Evolutionary conservation across 1,140 invertebrate genomes (phyloP).

Genomic region (Bombus vancouverensis): DNA sequence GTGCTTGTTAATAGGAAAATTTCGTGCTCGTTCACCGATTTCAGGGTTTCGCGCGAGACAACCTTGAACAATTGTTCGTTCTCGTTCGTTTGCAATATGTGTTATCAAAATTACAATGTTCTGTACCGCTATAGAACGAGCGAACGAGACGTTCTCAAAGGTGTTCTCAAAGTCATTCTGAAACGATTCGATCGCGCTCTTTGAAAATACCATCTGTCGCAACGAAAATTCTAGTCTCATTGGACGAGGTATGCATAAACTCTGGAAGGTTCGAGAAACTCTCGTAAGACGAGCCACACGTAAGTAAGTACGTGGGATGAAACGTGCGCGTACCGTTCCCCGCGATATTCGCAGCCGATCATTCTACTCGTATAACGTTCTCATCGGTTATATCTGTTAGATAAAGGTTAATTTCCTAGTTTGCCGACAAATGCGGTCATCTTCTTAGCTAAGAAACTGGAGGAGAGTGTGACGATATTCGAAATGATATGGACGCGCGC

Average conservation of each 20-base stretch:
- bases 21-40: constrained; percentile 31
- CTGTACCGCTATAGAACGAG: neutral
- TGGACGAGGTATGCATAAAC: neutral
- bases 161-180: too few species aligned
- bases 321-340: constrained; percentile 1
- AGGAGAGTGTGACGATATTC: neutral
- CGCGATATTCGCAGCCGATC: neutral
- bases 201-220: neutral
- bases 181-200: neutral
- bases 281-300: neutral
- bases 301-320: constrained; percentile 14
- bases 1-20: constrained; percentile 46
- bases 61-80: neutral
- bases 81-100: neutral
- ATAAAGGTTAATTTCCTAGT: neutral
- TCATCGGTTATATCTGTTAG: neutral
- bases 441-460: neutral
- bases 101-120: constrained; percentile 2
- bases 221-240: neutral
- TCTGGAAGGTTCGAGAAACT: constrained; percentile 14
- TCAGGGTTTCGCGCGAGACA: constrained; percentile 24
- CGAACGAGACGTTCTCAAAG: neutral
- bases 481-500: neutral
- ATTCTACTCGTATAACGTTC: neutral
- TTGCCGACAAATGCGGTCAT: neutral